Evolutionary conservation across 2,888 invertebrate genomes (phyloP), one percentile per base, ranked within the genome.

Genomic region (Apamea anceps): DNA sequence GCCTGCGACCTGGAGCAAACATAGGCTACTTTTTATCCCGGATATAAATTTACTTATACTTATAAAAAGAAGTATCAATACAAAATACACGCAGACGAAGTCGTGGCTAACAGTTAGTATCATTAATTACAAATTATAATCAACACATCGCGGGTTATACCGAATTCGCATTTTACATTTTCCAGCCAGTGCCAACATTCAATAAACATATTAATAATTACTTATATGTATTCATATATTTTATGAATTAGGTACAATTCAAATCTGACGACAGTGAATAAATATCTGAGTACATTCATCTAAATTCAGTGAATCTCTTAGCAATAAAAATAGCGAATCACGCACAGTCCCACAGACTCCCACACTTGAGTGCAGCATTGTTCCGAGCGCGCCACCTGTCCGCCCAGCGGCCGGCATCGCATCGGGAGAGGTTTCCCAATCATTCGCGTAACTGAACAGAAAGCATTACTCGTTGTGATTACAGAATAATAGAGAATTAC

Each of bases 291-390:
- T 68, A 48, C 21, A 45, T 67, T 75, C 5, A 1, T 21, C 18
- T 63, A 6, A 75, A 75, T 68, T 72, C 75, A 72, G 54, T 60
- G 60, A 75, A 82, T 78, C 42, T 86, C 28, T 80, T 45, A 48
- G 65, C 48, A 75, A 80, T 82, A 85, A 77, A 82, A 87, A 75
- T 82, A 85, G 82, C 72, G 42, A 45, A 21, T 68, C 25, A n/a
- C 85, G 81, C 80, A 85, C 88, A 77, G 25, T 28, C 87, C 83
- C 81, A 85, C 88, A 76, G 83, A 80, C n/a, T n/a, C n/a, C n/a
- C n/a, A 87, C 87, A 82, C 74, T 72, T 45, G 80, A 71, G 45
- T 76, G 70, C 72, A 74, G 83, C 66, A 89, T 85, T 89, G 87
- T 89, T 81, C 73, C 57, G 63, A 87, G 80, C 37, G n/a, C 32